Evolutionary conservation across 2,888 invertebrate genomes (phyloP), one percentile per base, ranked within the genome.

Genomic region (Hypsopygia costalis): DNA sequence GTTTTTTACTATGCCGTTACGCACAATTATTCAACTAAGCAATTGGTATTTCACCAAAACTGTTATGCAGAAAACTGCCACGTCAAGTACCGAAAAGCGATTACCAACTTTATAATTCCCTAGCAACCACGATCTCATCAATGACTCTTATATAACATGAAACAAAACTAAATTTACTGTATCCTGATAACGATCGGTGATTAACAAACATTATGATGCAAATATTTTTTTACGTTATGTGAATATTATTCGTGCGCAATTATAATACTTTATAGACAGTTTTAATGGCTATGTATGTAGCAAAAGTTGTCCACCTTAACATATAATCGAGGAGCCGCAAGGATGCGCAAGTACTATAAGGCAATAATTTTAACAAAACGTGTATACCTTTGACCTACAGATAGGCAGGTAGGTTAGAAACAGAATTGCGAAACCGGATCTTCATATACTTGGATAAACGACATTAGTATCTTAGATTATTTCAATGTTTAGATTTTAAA

Each of bases 241-340:
- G 25, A 25, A 27, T 36, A 27, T 40, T 30, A 29, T n/a, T 36
- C n/a, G 37, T 36, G n/a, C 9, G 37, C 30, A 33, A 37, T 34
- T 27, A 25, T 7, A 9, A 11, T 38, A 38, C 34, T 39, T 36
- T 36, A 43, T 31, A 11, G 41, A 43, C 42, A 12, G 28, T 33
- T 37, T 11, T 36, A 37, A 37, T 30, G 22, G 5, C 21, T 29
- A 11, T 16, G 6, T n/a, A 10, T 25, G 38, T 36, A 65, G 57
- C 68, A 72, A 74, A 74, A 76, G 77, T 74, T 74, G 77, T 66
- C 75, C 64, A 40, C 78, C 78, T 79, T 78, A 76, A 71, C 78
- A 79, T 48, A 48, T 62, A 69, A 58, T 66, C 61, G 52, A 56
- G 51, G 59, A 50, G 43, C 52, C 48, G 53, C 69, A 62, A 68